Conservation (phyloP, 2,888 invertebrate genomes). For the Acanthosoma haemorrhoidale region DNA sequence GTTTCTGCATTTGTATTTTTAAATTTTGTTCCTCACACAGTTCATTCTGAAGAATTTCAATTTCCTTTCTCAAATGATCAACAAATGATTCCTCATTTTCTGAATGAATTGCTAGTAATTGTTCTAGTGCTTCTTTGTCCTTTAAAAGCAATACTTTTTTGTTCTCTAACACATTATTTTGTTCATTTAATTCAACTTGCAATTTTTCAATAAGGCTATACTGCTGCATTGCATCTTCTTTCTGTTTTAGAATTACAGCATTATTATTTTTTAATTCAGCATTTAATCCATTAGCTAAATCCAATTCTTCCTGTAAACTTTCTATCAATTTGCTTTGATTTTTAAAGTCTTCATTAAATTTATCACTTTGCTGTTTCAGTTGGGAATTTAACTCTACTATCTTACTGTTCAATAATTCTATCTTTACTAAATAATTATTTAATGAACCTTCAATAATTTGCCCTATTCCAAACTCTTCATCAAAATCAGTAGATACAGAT, state of each 20-base stretch:
- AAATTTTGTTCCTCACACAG: background rate
- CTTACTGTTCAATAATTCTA: conserved; percentile 7
- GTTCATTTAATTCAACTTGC: background rate
- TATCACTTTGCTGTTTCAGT: background rate
- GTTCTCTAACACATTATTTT: background rate
- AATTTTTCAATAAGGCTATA: background rate
- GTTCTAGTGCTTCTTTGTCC: background rate
- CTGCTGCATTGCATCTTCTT: background rate
- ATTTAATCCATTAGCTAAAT: background rate
- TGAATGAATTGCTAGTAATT: background rate
- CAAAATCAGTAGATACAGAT: background rate
- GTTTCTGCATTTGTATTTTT: background rate
- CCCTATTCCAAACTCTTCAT: background rate
- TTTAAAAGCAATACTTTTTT: background rate
- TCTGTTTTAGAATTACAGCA: background rate
- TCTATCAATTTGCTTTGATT: background rate
- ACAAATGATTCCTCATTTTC: background rate
- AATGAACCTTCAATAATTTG: background rate
- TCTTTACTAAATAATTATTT: background rate
- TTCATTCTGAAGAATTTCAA: background rate
- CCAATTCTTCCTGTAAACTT: background rate
- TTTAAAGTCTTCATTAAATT: background rate
- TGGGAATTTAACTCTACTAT: conserved; percentile 15
- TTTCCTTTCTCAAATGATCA: background rate
- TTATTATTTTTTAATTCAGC: background rate